Conservation (phyloP, 2,888 invertebrate species). For the Seira ritae region DNA sequence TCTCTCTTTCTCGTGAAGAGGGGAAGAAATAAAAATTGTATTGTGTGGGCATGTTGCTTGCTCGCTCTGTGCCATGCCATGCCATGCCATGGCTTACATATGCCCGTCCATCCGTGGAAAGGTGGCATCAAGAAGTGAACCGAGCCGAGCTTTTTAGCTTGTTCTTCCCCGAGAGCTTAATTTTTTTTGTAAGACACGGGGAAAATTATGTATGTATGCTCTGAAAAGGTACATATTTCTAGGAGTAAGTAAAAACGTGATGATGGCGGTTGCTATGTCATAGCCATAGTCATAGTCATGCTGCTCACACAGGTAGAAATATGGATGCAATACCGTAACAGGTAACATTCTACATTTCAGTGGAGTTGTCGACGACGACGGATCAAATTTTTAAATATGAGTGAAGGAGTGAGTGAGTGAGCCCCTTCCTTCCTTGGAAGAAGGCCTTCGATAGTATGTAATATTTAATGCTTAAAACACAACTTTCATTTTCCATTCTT, state of each 20-base stretch:
- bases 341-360: no score
- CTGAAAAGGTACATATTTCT: not conserved
- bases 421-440: not conserved
- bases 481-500: no score
- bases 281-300: not conserved
- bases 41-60: constrained; percentile 5
- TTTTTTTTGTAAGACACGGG: not conserved
- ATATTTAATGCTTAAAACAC: no score
- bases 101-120: constrained; percentile 64
- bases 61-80: constrained; percentile 48
- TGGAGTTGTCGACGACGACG: no score
- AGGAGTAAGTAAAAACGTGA: not conserved
- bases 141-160: not conserved
- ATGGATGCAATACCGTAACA: not conserved
- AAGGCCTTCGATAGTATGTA: not conserved
- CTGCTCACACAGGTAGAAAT: not conserved
- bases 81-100: constrained; percentile 62
- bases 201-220: not conserved
- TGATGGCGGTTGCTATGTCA: not conserved
- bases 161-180: not conserved
- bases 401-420: not conserved
- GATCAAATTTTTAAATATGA: no score
- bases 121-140: constrained; percentile 61
- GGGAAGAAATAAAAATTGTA: not conserved
- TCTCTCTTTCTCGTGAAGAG: no score